Percentiles rank a stretch among this genome's conserved stretches.
Evolutionary conservation across 1,140 invertebrate genomes (phyloP).

Genomic region (Ladona fulva): DNA sequence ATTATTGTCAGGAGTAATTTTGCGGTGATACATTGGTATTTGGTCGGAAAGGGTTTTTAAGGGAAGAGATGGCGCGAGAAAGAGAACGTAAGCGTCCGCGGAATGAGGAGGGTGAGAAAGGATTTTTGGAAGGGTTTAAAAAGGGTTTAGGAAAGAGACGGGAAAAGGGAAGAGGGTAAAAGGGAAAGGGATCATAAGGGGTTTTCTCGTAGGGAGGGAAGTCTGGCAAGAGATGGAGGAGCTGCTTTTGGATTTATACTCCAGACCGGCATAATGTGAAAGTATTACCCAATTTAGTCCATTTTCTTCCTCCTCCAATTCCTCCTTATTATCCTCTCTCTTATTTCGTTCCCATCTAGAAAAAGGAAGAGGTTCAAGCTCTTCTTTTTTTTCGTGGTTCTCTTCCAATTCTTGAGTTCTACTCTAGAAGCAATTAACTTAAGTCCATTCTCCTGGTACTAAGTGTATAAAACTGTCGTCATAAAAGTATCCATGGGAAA

Average conservation of each 20-base stretch:
- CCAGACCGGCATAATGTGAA: slow-evolving; percentile 7
- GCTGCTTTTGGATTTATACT: not conserved
- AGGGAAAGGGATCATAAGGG: not conserved
- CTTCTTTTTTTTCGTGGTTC: too few relatives aligned
- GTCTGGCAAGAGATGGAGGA: not conserved
- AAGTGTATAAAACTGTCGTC: too few relatives aligned
- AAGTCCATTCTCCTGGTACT: too few relatives aligned
- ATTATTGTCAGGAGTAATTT: slow-evolving; percentile 8
- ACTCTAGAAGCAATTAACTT: not conserved
- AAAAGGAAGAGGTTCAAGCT: too few relatives aligned
- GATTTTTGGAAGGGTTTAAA: not conserved
- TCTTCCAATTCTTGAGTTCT: not conserved
- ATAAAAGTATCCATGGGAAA: too few relatives aligned
- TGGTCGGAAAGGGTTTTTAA: not conserved
- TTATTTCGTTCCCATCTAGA: not conserved
- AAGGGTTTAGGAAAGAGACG: not conserved
- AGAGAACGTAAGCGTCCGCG: not conserved
- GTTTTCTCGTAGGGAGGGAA: not conserved
- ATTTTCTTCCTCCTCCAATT: not conserved
- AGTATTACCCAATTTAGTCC: slow-evolving; percentile 5
- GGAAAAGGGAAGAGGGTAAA: not conserved
- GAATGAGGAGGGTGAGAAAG: too few relatives aligned
- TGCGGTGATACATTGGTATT: slow-evolving; percentile 5
- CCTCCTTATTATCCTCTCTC: not conserved
- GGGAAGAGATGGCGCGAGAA: not conserved